These are phyloP conservation scores for Caenorhabditis sulstoni DNA, from an alignment of 2,888 invertebrate species.

Conservation along the genomic window DNA sequence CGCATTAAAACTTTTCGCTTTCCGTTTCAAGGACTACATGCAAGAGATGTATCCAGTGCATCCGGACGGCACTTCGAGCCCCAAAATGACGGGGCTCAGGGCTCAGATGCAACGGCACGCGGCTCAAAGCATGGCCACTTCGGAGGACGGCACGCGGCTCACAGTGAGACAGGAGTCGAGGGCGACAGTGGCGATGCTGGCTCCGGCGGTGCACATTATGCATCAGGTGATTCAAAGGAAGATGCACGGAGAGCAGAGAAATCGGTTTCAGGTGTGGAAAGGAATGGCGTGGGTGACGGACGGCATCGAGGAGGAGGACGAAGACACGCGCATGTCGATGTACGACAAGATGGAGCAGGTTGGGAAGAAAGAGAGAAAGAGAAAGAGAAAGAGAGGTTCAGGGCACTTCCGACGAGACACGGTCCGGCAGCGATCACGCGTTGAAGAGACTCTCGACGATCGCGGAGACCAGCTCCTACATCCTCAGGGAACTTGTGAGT, in stretches of 20 bases:
- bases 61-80: slow-evolving; percentile 72
- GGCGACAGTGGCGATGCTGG: slow-evolving; percentile 79
- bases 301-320: slow-evolving; percentile 80
- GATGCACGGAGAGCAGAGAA: too few relatives aligned
- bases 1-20: too few relatives aligned
- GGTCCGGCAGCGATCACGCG: slow-evolving; percentile 63
- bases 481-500: slow-evolving; percentile 72
- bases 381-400: too few relatives aligned
- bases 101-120: slow-evolving; percentile 67
- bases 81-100: slow-evolving; percentile 75
- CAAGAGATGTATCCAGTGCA: slow-evolving; percentile 79
- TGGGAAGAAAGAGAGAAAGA: too few relatives aligned
- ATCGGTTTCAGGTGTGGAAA: slow-evolving; percentile 73
- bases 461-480: slow-evolving; percentile 75
- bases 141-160: slow-evolving; percentile 64
- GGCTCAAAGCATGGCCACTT: slow-evolving; percentile 66
- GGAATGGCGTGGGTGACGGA: slow-evolving; percentile 81
- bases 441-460: slow-evolving; percentile 77
- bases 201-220: slow-evolving; percentile 80
- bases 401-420: slow-evolving; percentile 73
- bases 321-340: slow-evolving; percentile 69
- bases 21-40: slow-evolving; percentile 65
- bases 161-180: slow-evolving; percentile 74
- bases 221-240: slow-evolving; percentile 67
- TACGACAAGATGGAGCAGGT: slow-evolving; percentile 74